A percentile compares a stretch with the other conserved stretches of the same genome.
These are phyloP conservation scores for fruit fly (Drosophila melanogaster) DNA, from an alignment of 1,140 invertebrate species.

Conservation along the genomic window DNA sequence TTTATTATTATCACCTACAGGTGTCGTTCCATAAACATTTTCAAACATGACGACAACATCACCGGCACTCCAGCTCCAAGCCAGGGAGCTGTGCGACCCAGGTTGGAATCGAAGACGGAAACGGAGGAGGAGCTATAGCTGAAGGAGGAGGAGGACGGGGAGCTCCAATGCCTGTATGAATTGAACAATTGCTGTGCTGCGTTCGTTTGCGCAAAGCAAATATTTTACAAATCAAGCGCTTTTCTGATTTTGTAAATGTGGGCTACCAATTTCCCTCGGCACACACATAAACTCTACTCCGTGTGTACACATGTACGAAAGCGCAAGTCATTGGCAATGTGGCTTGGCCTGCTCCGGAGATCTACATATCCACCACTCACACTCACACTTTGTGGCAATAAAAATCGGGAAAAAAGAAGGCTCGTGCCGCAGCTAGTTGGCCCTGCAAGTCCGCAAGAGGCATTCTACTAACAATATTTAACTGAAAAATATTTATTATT, in stretches of 20 bases:
- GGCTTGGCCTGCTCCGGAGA: constrained; percentile 66
- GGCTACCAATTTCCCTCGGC: constrained; percentile 82
- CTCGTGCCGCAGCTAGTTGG: constrained; percentile 54
- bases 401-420: constrained; percentile 47
- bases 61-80: constrained; percentile 34
- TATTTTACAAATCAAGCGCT: constrained; percentile 84
- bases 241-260: constrained; percentile 84
- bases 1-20: constrained; percentile 83
- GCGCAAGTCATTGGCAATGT: constrained; percentile 81
- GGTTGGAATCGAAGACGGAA: constrained; percentile 25
- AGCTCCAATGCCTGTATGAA: constrained; percentile 61
- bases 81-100: constrained; percentile 28
- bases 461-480: constrained; percentile 84
- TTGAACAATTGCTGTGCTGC: constrained; percentile 80
- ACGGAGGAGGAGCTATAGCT: constrained; percentile 4
- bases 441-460: constrained; percentile 71
- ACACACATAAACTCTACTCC: constrained; percentile 39
- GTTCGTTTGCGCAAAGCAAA: constrained; percentile 83
- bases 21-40: constrained; percentile 82
- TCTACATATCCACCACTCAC: constrained; percentile 61
- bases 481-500: constrained; percentile 85
- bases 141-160: constrained; percentile 3
- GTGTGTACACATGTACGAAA: constrained; percentile 70
- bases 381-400: constrained; percentile 17
- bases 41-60: constrained; percentile 62